A percentile compares a stretch with the other conserved stretches of the same genome.
These are phyloP conservation scores for Drosophila sechellia DNA, from an alignment of 1,140 invertebrate genomes.

Conservation along the genomic window DNA sequence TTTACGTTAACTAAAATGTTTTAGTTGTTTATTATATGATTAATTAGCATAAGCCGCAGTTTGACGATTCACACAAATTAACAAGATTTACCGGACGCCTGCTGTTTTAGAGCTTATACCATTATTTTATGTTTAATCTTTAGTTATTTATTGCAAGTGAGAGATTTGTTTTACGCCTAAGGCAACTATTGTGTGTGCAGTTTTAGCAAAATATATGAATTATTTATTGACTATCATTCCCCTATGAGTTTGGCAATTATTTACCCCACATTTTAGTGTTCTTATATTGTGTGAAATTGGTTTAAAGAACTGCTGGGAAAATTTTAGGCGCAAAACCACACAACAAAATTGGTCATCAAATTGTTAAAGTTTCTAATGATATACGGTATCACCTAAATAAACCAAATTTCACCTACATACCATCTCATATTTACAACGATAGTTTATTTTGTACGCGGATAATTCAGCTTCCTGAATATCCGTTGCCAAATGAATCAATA, in stretches of 20 bases:
- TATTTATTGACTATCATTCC: conserved; percentile 68
- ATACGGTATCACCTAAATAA: background rate
- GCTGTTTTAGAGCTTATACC: conserved; percentile 26
- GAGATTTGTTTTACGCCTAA: conserved; percentile 51
- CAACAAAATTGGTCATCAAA: background rate
- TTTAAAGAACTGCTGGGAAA: background rate
- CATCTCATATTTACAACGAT: conserved; percentile 26
- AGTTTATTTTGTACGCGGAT: conserved; percentile 9
- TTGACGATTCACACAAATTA: conserved; percentile 23
- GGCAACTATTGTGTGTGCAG: conserved; percentile 55
- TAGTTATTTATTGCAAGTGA: conserved; percentile 71
- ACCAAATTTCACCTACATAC: background rate
- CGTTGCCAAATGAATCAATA: conserved; percentile 31
- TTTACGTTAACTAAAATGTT: conserved; percentile 54
- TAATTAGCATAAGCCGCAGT: conserved; percentile 51
- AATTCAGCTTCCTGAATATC: background rate
- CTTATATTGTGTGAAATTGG: background rate
- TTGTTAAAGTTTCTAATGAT: background rate
- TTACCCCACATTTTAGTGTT: background rate
- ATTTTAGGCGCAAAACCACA: conserved; percentile 10
- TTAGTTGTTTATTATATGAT: conserved; percentile 47
- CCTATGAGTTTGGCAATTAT: conserved; percentile 2
- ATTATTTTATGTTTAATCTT: conserved; percentile 55
- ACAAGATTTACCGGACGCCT: conserved; percentile 42
- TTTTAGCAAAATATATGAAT: conserved; percentile 71